phyloP scores from a whole-genome alignment of 2,797 vertebrate genomes.

The Clarias pachynema region DNA sequence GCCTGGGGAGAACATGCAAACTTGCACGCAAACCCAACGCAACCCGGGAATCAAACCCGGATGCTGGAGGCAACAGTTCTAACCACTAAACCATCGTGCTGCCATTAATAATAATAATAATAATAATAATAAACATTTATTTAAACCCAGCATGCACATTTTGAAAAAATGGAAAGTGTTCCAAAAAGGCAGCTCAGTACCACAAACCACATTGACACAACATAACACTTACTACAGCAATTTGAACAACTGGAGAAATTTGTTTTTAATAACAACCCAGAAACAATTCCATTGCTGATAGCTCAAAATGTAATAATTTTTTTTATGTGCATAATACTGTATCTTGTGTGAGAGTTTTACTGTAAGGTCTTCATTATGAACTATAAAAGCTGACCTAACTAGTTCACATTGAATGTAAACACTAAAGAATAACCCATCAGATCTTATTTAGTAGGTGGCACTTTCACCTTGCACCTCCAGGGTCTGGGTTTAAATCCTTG shows the following conservation, averaged over 20 bases:
- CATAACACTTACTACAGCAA: neutral
- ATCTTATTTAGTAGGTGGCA: no score
- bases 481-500: no score
- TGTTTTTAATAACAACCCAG: neutral
- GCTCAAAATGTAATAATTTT: neutral
- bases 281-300: neutral
- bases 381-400: neutral
- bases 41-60: no score
- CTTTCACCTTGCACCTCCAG: no score
- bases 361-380: neutral
- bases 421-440: neutral
- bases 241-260: neutral
- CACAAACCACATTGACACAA: neutral
- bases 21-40: no score
- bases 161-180: neutral
- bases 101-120: neutral
- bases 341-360: neutral
- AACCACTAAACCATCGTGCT: neutral
- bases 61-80: no score
- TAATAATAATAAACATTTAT: neutral
- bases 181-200: neutral
- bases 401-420: neutral
- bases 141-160: neutral
- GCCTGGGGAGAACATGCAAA: no score
- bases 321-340: neutral